Conservation (phyloP, 2,888 invertebrate species). For the Cremastobaeus sp. region DNA sequence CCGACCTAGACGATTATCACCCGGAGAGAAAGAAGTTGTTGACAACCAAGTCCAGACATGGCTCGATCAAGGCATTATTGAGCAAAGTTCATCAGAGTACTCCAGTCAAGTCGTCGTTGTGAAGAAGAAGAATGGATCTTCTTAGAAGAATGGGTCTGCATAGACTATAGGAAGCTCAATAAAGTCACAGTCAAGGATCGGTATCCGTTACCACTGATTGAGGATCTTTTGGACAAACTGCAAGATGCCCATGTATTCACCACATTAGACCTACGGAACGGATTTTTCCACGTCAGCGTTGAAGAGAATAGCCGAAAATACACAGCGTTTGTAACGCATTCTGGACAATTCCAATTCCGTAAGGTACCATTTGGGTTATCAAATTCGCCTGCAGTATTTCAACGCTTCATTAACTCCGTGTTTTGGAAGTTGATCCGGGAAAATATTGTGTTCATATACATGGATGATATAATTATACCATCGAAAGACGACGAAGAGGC, state of each 20-base stretch:
- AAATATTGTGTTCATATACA: background rate
- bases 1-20: conserved; percentile 25
- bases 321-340: conserved; percentile 59
- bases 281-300: conserved; percentile 59
- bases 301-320: conserved; percentile 52
- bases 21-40: conserved; percentile 24
- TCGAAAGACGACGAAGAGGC: conserved; percentile 48
- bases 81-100: conserved; percentile 59
- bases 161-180: conserved; percentile 63
- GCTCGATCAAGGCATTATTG: conserved; percentile 12
- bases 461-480: conserved; percentile 49
- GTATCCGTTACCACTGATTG: conserved; percentile 60
- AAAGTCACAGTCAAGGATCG: conserved; percentile 57
- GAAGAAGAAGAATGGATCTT: conserved; percentile 57
- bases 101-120: conserved; percentile 63
- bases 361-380: background rate
- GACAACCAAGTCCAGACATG: conserved; percentile 28
- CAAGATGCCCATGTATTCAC: conserved; percentile 40
- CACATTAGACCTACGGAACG: conserved; percentile 61
- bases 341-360: conserved; percentile 59
- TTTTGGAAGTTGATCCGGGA: conserved; percentile 41
- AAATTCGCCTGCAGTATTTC: conserved; percentile 21
- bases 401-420: conserved; percentile 37
- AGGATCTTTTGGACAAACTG: conserved; percentile 57
- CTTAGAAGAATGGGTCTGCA: conserved; percentile 60